Evolutionary conservation across 2,797 vertebrate species (phyloP), one percentile per base, ranked within the genome.

Genomic region (Pteropus rufus): DNA sequence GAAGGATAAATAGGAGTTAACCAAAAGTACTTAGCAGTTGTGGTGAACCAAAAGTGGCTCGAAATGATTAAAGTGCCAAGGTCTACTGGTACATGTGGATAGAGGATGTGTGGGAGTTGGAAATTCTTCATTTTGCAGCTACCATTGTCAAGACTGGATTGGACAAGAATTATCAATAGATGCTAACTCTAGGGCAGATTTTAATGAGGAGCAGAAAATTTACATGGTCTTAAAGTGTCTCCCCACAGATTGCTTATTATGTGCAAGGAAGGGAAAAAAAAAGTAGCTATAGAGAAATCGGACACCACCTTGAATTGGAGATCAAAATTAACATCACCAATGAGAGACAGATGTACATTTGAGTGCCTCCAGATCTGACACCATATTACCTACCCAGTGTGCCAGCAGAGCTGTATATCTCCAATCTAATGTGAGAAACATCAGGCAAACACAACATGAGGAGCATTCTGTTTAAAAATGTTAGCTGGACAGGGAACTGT

Each of bases 141-240:
- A 69, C 52, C 36, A 64, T 12, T 58, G 29, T 75, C 77, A 91
- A 81, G 39, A 81, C n/a, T 31, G 2, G 36, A 83, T 52, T 3
- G 16, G 34, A 76, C 70, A 90, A 83, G 36, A 85, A 77, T 79
- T 58, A 70, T 88, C 19, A 83, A 34, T 64, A 44, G 65, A 12
- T 88, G 67, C 65, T 84, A 65, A 89, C 41, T 29, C 19, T 46
- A n/a, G 29, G 44, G 64, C 14, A 26, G 36, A 92, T 70, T 86
- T 62, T 84, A 89, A 70, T 72, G 72, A 89, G 36, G 86, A 94
- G 49, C 23, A 89, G 72, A 60, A 90, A 56, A 89, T 81, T 81
- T 91, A 19, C 73, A 41, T 85, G 34, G 34, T 62, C 79, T 96
- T 89, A 58, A 87, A 82, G 34, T 84, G n/a, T 64, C 10, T 72